Conservation (phyloP, 2,888 invertebrate species). For the Candidula unifasciata region DNA sequence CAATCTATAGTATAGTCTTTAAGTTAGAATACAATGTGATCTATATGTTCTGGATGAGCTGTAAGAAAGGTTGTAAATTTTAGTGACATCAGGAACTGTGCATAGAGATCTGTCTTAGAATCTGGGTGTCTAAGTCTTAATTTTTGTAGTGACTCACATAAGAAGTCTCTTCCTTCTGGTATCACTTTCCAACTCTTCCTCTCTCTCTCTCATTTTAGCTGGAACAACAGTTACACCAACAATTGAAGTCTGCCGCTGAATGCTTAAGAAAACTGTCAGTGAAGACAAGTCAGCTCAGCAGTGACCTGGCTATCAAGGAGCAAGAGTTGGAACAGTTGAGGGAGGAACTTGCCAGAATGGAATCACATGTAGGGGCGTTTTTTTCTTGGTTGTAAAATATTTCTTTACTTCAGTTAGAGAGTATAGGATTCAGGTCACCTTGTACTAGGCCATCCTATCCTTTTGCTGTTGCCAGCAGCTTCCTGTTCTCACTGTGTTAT, state of each 20-base stretch:
- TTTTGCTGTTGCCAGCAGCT: too few species aligned
- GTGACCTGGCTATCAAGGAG: slow-evolving; percentile 9
- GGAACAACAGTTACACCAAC: slow-evolving; percentile 28
- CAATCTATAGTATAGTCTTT: too few species aligned
- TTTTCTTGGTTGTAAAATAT: not conserved
- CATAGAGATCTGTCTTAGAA: not conserved
- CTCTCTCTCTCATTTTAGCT: slow-evolving; percentile 30
- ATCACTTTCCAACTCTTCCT: slow-evolving; percentile 20
- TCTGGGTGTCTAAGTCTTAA: not conserved
- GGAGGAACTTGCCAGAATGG: slow-evolving; percentile 21
- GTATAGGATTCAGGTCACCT: too few species aligned
- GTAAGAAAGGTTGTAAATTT: too few species aligned
- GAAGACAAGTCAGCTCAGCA: slow-evolving; percentile 16
- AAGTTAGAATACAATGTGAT: too few species aligned
- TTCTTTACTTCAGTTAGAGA: too few species aligned
- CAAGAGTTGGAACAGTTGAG: slow-evolving; percentile 21
- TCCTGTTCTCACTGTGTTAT: too few species aligned
- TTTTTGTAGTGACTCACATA: not conserved
- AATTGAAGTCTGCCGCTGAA: slow-evolving; percentile 29
- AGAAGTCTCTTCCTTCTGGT: not conserved
- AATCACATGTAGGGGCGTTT: slow-evolving; percentile 24
- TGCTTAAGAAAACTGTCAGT: slow-evolving; percentile 4
- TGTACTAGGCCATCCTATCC: too few species aligned
- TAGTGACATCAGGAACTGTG: too few species aligned
- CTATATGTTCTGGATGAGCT: too few species aligned